phyloP scores from a whole-genome alignment of 2,113 vertebrate genomes.

The Empidonax alnorum region DNA sequence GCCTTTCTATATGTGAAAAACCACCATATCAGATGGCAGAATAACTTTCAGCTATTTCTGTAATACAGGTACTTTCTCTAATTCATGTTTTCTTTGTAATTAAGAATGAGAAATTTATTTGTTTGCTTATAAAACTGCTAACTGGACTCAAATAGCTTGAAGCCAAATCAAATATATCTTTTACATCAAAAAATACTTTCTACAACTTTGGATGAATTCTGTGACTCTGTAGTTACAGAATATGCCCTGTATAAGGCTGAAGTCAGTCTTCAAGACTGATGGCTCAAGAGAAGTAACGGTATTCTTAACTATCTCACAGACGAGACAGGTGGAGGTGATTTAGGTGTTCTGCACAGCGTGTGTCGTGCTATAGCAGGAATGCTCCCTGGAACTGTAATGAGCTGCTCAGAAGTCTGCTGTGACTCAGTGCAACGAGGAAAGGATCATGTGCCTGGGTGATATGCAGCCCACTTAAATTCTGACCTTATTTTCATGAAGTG shows the following conservation, averaged over 20 bases:
- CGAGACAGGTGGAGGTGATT: not conserved
- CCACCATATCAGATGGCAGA: not conserved
- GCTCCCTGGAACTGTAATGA: not conserved
- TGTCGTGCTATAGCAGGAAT: rapidly evolving
- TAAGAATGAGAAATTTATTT: not conserved
- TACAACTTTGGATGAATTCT: not conserved
- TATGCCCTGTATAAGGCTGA: not conserved
- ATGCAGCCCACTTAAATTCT: not conserved
- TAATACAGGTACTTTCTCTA: not conserved
- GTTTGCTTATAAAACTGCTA: not conserved
- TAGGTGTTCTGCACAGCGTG: not conserved
- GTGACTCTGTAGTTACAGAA: not conserved
- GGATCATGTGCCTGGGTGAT: not conserved
- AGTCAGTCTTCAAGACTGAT: not conserved
- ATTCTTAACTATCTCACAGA: not conserved
- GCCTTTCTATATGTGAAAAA: not conserved
- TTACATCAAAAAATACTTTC: not conserved
- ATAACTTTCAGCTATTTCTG: not conserved
- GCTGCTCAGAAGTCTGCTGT: not conserved
- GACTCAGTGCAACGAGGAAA: not conserved
- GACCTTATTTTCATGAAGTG: not conserved
- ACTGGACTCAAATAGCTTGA: not conserved
- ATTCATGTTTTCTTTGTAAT: not conserved
- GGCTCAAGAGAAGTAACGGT: not conserved
- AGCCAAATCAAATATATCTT: not conserved